Percentiles rank a stretch among this genome's conserved stretches.
These are phyloP conservation scores for Natator depressus DNA, from an alignment of 2,113 vertebrate genomes.

Conservation along the genomic window DNA sequence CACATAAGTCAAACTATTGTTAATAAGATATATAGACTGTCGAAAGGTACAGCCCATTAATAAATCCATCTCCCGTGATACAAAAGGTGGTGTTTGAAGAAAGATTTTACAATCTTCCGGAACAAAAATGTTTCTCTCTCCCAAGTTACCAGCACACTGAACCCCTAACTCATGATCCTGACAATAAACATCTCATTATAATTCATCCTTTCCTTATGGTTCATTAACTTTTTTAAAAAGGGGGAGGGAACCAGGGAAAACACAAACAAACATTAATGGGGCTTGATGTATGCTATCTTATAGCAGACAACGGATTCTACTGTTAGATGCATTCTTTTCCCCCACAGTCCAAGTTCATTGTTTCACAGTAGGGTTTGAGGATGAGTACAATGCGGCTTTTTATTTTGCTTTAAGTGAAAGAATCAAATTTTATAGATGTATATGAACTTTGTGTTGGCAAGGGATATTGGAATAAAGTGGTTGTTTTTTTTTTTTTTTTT, in stretches of 20 bases:
- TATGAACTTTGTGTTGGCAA: neutral
- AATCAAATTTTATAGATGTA: neutral
- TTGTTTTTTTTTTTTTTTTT: too few species aligned
- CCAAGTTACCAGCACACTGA: neutral
- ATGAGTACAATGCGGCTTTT: neutral
- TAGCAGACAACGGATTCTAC: neutral
- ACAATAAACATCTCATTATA: constrained; percentile 33
- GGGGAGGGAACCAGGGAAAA: neutral
- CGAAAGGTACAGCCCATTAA: neutral
- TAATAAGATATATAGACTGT: neutral
- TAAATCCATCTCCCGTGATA: constrained; percentile 29
- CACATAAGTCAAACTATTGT: constrained; percentile 20
- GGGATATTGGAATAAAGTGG: neutral
- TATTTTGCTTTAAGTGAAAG: neutral
- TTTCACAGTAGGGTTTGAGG: neutral
- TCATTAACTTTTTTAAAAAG: constrained; percentile 14
- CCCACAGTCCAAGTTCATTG: neutral
- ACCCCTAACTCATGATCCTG: neutral
- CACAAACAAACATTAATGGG: neutral
- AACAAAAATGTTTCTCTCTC: neutral
- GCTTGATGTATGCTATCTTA: neutral
- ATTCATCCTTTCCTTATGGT: constrained; percentile 36
- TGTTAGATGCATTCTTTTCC: neutral
- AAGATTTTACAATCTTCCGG: neutral
- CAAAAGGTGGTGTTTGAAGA: neutral